Conservation (phyloP, 2,797 vertebrate genomes). For the Saxicola maurus region DNA sequence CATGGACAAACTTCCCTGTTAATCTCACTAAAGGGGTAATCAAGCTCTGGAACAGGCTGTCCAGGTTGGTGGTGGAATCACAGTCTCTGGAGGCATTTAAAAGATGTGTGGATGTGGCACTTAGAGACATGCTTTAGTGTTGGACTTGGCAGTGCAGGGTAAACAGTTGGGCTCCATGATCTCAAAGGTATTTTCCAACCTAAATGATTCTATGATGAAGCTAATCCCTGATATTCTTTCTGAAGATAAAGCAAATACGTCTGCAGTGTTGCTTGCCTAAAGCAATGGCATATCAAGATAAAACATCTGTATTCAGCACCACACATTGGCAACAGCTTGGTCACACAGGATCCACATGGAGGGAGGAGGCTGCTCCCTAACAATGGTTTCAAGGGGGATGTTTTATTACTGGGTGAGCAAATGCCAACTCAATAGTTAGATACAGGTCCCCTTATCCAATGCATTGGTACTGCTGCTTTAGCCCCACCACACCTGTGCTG, state of each 20-base stretch:
- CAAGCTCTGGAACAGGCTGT: background rate
- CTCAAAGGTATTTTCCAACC: background rate
- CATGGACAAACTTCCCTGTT: background rate
- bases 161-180: rapidly evolving
- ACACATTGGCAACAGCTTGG: background rate
- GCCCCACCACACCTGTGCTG: no score
- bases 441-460: background rate
- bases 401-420: background rate
- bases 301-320: background rate
- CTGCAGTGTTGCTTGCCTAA: background rate
- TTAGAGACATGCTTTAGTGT: background rate
- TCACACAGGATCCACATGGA: background rate
- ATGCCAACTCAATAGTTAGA: background rate
- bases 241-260: background rate
- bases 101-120: background rate
- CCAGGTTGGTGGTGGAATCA: background rate
- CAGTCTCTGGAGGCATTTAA: background rate
- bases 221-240: background rate
- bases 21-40: background rate
- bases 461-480: background rate
- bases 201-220: background rate
- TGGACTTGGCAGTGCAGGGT: background rate
- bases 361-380: background rate
- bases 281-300: background rate
- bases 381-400: background rate